Conservation (phyloP, 2,888 invertebrate genomes). For the Hoplodrina ambigua region DNA sequence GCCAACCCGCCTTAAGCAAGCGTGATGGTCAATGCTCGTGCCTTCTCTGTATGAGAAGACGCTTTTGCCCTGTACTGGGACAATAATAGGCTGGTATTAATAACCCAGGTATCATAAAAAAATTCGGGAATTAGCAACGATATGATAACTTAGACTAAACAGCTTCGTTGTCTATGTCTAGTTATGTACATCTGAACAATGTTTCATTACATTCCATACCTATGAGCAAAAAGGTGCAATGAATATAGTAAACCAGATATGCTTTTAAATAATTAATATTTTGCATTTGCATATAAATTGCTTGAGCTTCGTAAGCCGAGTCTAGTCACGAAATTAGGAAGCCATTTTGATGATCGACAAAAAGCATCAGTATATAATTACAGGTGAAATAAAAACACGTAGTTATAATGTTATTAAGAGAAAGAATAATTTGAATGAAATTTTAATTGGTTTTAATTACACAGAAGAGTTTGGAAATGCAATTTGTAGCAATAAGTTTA, state of each 20-base stretch:
- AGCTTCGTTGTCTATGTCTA: not conserved
- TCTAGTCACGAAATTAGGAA: slow-evolving; percentile 63
- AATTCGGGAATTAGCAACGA: not conserved
- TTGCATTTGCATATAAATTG: slow-evolving; percentile 64
- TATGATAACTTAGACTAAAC: not conserved
- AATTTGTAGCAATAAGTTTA: slow-evolving; percentile 35
- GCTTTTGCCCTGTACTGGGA: too few species aligned
- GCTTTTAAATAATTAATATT: slow-evolving; percentile 58
- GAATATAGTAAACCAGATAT: slow-evolving; percentile 53
- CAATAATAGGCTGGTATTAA: too few species aligned
- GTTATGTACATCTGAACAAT: slow-evolving; percentile 2
- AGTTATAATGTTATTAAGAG: slow-evolving; percentile 54
- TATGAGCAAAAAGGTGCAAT: slow-evolving; percentile 28
- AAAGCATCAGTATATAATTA: slow-evolving; percentile 54
- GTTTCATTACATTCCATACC: slow-evolving; percentile 12
- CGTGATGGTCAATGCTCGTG: too few species aligned
- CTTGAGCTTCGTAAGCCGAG: slow-evolving; percentile 40
- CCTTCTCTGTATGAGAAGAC: too few species aligned
- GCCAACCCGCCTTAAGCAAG: too few species aligned
- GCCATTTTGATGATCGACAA: slow-evolving; percentile 51
- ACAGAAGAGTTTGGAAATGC: slow-evolving; percentile 29
- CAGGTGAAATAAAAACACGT: slow-evolving; percentile 52
- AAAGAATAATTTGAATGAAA: slow-evolving; percentile 45
- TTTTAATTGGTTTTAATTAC: slow-evolving; percentile 41
- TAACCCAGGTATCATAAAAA: too few species aligned